Conservation (phyloP, 2,113 vertebrate genomes). For the Cochlearius cochlearius region DNA sequence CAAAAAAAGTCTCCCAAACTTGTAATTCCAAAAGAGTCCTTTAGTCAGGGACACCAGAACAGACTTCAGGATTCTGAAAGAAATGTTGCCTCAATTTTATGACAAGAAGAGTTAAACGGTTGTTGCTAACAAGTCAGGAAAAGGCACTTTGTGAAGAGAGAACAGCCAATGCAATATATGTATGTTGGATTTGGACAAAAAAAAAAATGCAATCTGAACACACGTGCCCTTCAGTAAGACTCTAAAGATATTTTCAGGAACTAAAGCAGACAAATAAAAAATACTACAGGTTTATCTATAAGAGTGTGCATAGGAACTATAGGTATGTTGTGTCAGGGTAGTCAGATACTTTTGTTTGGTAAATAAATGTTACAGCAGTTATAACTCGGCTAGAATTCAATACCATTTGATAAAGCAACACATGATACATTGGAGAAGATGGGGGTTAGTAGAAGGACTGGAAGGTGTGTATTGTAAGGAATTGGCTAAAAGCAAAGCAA, state of each 20-base stretch:
- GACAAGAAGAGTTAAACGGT: not conserved
- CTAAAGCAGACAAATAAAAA: not conserved
- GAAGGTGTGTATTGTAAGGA: not conserved
- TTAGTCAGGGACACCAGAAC: not conserved
- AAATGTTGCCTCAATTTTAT: not conserved
- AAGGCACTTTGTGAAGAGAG: not conserved
- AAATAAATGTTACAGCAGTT: not conserved
- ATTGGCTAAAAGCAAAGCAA: not conserved
- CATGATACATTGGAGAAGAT: not conserved
- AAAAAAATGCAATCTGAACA: not conserved
- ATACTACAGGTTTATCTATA: not conserved
- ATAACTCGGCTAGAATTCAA: not conserved
- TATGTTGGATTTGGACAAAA: not conserved
- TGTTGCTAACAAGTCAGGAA: not conserved
- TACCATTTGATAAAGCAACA: not conserved
- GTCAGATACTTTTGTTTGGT: not conserved
- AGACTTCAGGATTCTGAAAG: not conserved
- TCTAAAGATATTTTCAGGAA: not conserved
- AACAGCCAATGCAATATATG: not conserved
- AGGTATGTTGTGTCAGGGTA: not conserved
- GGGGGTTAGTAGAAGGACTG: not conserved
- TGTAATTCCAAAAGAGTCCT: not conserved
- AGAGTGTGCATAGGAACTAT: not conserved
- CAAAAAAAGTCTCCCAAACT: not conserved
- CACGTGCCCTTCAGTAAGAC: not conserved